Percentiles rank a stretch among this genome's conserved stretches.
Conservation (phyloP, 2,113 vertebrate genomes). For the Pogona vitticeps region DNA sequence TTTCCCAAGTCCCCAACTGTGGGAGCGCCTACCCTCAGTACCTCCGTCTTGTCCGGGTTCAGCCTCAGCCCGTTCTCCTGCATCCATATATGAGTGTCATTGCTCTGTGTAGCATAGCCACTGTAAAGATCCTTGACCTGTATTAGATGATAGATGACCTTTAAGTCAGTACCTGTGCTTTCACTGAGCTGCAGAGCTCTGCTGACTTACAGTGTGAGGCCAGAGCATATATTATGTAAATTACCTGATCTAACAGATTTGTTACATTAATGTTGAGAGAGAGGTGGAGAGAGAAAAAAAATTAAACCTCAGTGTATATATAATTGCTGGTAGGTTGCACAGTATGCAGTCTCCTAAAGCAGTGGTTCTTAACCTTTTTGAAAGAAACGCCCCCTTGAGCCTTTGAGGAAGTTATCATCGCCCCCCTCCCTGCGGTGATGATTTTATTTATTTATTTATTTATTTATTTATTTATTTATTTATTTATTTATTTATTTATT, state of each 20-base stretch:
- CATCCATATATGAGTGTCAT: conserved; percentile 23
- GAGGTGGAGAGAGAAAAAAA: not conserved
- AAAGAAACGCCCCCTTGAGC: too few relatives aligned
- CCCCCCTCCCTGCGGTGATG: too few relatives aligned
- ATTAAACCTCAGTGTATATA: not conserved
- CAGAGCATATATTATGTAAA: not conserved
- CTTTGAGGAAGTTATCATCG: too few relatives aligned
- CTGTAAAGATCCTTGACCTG: conserved; percentile 20
- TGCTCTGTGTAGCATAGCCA: not conserved
- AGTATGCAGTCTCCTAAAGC: not conserved
- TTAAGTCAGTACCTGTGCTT: not conserved
- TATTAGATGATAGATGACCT: not conserved
- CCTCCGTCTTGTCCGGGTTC: too few relatives aligned
- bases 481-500: too few relatives aligned
- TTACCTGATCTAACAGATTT: not conserved
- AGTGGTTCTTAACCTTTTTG: too few relatives aligned
- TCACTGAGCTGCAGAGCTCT: not conserved
- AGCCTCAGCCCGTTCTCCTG: too few relatives aligned
- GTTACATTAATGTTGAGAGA: not conserved
- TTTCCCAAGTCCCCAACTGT: too few relatives aligned
- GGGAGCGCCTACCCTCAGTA: too few relatives aligned
- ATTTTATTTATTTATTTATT: too few relatives aligned
- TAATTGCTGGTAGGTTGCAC: not conserved
- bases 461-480: too few relatives aligned
- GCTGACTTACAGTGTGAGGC: conserved; percentile 33